phyloP scores from a whole-genome alignment of 2,888 invertebrate genomes.

The Cordilura impudica region DNA sequence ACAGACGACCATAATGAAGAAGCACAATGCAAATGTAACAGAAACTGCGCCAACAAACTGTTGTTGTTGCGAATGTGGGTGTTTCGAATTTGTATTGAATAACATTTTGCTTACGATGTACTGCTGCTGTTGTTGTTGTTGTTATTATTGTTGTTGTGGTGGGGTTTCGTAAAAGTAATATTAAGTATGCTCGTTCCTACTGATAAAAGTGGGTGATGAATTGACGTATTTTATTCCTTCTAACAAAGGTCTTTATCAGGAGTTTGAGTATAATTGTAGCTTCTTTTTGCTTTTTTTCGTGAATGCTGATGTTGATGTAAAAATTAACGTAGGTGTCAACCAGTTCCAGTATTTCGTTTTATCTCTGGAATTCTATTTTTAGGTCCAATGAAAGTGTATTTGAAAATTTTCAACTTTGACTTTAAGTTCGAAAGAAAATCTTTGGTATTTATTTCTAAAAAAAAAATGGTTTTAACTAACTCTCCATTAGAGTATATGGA shows the following conservation, averaged over 20 bases:
- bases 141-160: constrained; percentile 3
- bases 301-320: constrained; percentile 8
- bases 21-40: constrained; percentile 37
- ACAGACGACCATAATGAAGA: constrained; percentile 30
- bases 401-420: background rate
- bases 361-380: background rate
- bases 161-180: constrained; percentile 25
- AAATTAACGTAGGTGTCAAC: constrained; percentile 36
- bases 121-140: constrained; percentile 6
- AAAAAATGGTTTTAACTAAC: constrained; percentile 26
- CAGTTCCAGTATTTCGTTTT: background rate
- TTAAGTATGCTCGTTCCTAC: background rate
- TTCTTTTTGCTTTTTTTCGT: constrained; percentile 7
- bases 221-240: constrained; percentile 37
- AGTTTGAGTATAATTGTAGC: background rate
- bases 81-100: constrained; percentile 40
- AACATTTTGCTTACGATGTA: constrained; percentile 37
- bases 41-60: constrained; percentile 2
- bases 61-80: constrained; percentile 20
- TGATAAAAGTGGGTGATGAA: background rate
- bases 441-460: constrained; percentile 59
- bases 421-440: constrained; percentile 31
- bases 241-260: background rate
- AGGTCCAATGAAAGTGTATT: background rate
- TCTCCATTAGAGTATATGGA: background rate